Base-by-base conservation (phyloP, 1,140 invertebrate species). In the Caenorhabditis briggsae region DNA sequence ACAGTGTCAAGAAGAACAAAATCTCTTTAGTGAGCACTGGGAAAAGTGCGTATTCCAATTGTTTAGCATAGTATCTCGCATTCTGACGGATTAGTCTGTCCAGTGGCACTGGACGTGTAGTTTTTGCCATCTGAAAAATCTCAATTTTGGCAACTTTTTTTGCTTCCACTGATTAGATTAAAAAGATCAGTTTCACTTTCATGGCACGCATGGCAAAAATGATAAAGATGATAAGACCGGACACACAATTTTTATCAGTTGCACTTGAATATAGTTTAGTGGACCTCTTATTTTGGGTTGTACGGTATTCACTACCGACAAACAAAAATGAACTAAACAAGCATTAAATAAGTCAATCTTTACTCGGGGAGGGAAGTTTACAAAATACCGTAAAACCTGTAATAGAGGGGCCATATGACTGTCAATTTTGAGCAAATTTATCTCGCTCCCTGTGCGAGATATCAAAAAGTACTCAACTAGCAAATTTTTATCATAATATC, bases 11-110 rank as follows among this genome's bases (percentile, higher is more conserved):
- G 16, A 61, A 53, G 58, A 70, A 85, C 11, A 85, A 18, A 41
- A 85, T 7, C 43, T 85, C 84, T 33, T 33, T 25, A 8, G 84
- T 64, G 20, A 85, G 84, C 5, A 85, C 48, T n/a, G 84, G 84
- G 65, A 85, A 85, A 16, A 85, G 33, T 16, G 33, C 9, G 48
- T 78, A 53, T 23, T 85, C 84, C 16, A 85, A n/a, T 16, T 46
- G 84, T 18, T 74, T 85, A 74, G 43, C 65, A 58, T 16, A 78
- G 33, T 46, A n/a, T 53, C 48, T n/a, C 11, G 25, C n/a, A 85
- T 78, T 58, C 18, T 8, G n/a, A 56, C 65, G 64, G 18, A 64
- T 11, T 25, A 65, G 11, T 25, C 41, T 33, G 33, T 70, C 50
- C 84, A 50, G 65, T 48, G 50, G 59, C 16, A 53, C 58, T 46